Evolutionary conservation across 2,888 invertebrate genomes (phyloP).

Genomic region (Eristalis arbustorum): DNA sequence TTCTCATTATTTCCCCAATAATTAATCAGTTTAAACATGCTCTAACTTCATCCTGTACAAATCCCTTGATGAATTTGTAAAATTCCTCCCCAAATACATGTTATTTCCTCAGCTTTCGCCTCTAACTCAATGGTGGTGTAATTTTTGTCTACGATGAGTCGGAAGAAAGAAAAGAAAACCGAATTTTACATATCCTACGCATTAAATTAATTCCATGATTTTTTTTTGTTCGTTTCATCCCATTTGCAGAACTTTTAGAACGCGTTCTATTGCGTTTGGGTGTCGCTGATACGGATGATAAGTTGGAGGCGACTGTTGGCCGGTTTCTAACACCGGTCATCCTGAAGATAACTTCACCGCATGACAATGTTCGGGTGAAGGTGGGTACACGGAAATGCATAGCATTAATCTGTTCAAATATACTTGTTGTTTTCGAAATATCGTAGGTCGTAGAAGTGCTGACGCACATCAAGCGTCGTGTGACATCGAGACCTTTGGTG

Average conservation of each 20-base stretch:
- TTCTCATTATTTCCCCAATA: not conserved
- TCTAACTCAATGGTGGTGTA: not conserved
- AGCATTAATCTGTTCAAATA: not conserved
- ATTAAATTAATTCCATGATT: not conserved
- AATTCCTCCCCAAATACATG: not conserved
- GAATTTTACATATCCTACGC: not conserved
- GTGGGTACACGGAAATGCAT: constrained; percentile 79
- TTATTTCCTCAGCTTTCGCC: not conserved
- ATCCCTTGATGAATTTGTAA: not conserved
- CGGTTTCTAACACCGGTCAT: constrained; percentile 93
- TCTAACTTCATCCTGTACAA: not conserved
- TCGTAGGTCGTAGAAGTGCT: constrained; percentile 96
- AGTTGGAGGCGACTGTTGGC: constrained; percentile 88
- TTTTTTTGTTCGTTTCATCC: not conserved
- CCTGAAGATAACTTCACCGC: constrained; percentile 92
- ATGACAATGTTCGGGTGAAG: constrained; percentile 89
- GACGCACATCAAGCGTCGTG: constrained; percentile 93
- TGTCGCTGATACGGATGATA: constrained; percentile 93
- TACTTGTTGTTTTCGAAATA: too few relatives aligned
- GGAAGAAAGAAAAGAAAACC: not conserved
- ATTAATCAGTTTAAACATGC: not conserved
- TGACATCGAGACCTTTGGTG: constrained; percentile 91
- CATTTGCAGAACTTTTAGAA: constrained; percentile 88
- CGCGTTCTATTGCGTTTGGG: constrained; percentile 93
- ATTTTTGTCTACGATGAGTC: constrained; percentile 39